phyloP scores from a whole-genome alignment of 2,888 invertebrate species.

The Lepidocyrtinus sp. region DNA sequence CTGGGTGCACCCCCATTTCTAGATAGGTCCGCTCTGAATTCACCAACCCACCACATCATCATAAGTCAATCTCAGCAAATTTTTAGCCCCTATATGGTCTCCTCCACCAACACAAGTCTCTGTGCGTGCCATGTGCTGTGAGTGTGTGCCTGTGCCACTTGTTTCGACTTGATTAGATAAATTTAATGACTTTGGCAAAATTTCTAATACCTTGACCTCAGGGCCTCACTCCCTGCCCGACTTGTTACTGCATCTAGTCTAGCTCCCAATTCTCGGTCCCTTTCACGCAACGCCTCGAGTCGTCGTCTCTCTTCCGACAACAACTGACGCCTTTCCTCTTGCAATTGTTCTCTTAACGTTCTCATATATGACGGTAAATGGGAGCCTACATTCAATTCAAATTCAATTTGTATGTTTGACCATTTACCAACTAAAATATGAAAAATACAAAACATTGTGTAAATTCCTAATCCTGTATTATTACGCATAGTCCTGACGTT shows the following conservation, averaged over 20 bases:
- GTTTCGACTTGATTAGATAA: slow-evolving; percentile 59
- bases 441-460: too few species aligned
- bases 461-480: too few species aligned
- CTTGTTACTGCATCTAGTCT: slow-evolving; percentile 70
- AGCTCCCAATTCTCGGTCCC: slow-evolving; percentile 71
- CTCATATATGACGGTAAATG: slow-evolving; percentile 71
- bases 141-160: slow-evolving; percentile 71
- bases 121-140: slow-evolving; percentile 70
- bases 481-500: too few species aligned
- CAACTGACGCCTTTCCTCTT: slow-evolving; percentile 70
- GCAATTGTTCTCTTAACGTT: slow-evolving; percentile 71
- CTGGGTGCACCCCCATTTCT: slow-evolving; percentile 69
- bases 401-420: too few species aligned
- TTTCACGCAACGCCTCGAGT: slow-evolving; percentile 71
- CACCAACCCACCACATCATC: slow-evolving; percentile 70
- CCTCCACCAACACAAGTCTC: slow-evolving; percentile 68
- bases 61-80: slow-evolving; percentile 62
- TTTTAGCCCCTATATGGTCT: slow-evolving; percentile 30
- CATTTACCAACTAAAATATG: slow-evolving; percentile 8
- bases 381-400: slow-evolving; percentile 66
- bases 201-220: slow-evolving; percentile 69
- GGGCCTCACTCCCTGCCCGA: slow-evolving; percentile 68
- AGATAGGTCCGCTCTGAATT: slow-evolving; percentile 70
- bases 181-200: slow-evolving; percentile 56
- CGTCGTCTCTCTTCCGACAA: slow-evolving; percentile 71